phyloP scores from a whole-genome alignment of 2,113 vertebrate genomes.

The Gobius niger region DNA sequence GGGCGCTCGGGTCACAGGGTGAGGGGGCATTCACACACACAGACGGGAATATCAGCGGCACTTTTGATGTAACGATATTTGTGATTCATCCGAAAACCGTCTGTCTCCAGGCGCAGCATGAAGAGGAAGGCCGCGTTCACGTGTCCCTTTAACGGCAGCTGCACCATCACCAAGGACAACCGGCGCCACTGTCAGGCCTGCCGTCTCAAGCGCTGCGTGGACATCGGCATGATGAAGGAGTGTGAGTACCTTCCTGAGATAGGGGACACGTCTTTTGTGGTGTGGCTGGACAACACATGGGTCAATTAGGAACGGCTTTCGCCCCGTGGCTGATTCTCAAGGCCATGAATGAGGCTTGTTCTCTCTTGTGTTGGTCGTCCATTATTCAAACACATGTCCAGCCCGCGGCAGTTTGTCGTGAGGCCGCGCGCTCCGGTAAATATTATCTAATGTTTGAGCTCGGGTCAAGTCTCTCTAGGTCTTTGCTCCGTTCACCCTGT shows the following conservation, averaged over 20 bases:
- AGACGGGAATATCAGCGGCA: too few species aligned
- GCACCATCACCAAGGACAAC: conserved; percentile 98
- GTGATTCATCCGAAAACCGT: conserved; percentile 9
- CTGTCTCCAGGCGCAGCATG: conserved; percentile 88
- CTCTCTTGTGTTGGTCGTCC: too few species aligned
- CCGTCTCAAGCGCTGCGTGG: conserved; percentile 92
- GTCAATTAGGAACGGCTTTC: too few species aligned
- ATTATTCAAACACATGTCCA: conserved; percentile 8
- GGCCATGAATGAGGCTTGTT: too few species aligned
- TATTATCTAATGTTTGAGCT: conserved; percentile 63
- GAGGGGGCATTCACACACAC: conserved; percentile 13
- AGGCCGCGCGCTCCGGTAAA: conserved; percentile 45
- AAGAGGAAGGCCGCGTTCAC: conserved; percentile 93
- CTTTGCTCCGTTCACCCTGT: conserved; percentile 54
- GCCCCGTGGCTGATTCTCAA: too few species aligned
- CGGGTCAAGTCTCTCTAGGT: conserved; percentile 56
- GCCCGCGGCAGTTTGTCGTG: conserved; percentile 32
- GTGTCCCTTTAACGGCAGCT: conserved; percentile 91
- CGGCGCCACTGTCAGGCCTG: conserved; percentile 97
- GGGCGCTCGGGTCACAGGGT: not conserved
- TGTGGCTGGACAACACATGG: too few species aligned
- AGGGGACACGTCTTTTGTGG: too few species aligned
- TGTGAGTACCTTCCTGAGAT: conserved; percentile 80
- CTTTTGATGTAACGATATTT: not conserved
- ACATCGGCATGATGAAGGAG: conserved; percentile 99